These are phyloP conservation scores for Crotalus horridus DNA, from an alignment of 2,113 vertebrate genomes.

Conservation along the genomic window DNA sequence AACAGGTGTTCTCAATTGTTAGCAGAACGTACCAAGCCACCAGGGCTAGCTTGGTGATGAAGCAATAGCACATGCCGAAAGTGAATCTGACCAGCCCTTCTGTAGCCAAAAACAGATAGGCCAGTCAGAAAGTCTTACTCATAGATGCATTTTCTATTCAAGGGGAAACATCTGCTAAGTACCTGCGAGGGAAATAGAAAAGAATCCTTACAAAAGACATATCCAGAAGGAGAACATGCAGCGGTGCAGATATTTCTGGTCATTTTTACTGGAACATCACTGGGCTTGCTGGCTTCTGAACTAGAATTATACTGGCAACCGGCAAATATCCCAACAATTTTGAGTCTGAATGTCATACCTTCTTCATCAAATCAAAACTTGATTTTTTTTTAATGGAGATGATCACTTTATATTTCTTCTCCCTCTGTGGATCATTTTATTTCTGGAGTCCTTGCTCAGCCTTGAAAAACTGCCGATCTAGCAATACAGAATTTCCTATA, in stretches of 20 bases:
- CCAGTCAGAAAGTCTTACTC: neutral
- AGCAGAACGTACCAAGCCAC: constrained; percentile 43
- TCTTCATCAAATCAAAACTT: neutral
- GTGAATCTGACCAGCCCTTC: constrained; percentile 18
- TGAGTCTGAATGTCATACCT: neutral
- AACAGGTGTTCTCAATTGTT: constrained; percentile 2
- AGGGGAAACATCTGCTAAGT: fast-evolving
- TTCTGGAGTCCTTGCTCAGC: fast-evolving
- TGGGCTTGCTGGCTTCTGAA: neutral
- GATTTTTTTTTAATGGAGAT: neutral
- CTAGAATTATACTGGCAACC: neutral
- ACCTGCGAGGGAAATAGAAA: neutral
- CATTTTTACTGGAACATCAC: neutral
- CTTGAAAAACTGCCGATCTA: neutral
- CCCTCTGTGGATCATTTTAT: fast-evolving
- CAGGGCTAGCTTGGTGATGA: neutral
- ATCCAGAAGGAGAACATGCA: neutral
- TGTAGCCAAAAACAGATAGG: neutral
- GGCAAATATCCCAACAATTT: neutral
- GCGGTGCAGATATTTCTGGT: neutral
- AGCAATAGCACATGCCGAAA: neutral
- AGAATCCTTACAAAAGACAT: fast-evolving
- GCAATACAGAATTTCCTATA: neutral
- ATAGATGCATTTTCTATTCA: constrained; percentile 23
- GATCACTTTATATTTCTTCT: neutral